Evolutionary conservation across 2,797 vertebrate species (phyloP).

Genomic region (Liparis tanakae): DNA sequence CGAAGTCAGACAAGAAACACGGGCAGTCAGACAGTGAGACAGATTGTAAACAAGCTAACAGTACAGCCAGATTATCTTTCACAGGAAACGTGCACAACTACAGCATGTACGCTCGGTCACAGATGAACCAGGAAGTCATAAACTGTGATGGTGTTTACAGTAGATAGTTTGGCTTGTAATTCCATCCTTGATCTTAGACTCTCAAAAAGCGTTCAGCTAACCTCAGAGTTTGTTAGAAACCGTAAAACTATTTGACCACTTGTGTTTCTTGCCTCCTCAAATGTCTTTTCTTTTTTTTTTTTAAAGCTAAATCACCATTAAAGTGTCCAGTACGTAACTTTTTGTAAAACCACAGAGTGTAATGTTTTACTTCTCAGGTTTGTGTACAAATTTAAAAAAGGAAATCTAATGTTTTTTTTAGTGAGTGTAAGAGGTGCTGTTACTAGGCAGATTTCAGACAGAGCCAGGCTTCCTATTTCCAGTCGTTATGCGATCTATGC

Average conservation of each 20-base stretch:
- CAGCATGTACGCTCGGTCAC: background rate
- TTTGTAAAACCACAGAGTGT: conserved; percentile 6
- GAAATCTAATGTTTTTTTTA: background rate
- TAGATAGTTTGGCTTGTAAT: background rate
- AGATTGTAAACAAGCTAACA: conserved; percentile 19
- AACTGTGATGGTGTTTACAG: conserved; percentile 9
- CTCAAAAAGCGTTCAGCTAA: background rate
- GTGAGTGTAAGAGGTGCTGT: background rate
- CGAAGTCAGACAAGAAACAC: conserved; percentile 38
- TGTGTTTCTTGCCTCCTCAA: conserved; percentile 4
- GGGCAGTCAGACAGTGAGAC: conserved; percentile 24
- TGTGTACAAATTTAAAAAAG: background rate
- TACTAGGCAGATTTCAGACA: background rate
- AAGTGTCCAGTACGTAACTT: background rate
- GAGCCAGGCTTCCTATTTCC: background rate
- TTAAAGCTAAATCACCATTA: background rate
- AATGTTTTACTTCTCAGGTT: background rate
- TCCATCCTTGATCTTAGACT: background rate
- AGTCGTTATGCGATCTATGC: background rate
- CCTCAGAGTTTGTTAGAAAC: background rate
- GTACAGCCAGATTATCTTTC: conserved; percentile 15
- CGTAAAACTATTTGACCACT: background rate
- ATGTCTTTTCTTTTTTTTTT: background rate
- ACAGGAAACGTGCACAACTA: conserved; percentile 18
- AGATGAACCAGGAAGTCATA: conserved; percentile 16